Conservation (phyloP, 1,140 invertebrate species). For the Lanistes nyassanus region DNA sequence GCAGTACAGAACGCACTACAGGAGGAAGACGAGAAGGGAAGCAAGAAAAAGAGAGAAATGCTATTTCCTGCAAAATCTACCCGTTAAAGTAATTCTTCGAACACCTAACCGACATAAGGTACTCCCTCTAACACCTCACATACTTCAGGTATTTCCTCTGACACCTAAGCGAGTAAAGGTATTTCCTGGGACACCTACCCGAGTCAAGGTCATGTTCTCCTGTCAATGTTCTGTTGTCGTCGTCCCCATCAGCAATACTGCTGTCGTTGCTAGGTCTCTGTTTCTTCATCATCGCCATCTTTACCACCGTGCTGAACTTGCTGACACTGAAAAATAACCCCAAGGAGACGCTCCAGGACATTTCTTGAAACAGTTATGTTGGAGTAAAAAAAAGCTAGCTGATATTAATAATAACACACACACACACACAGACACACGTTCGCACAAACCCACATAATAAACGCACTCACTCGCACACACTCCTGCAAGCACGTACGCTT, state of each 20-base stretch:
- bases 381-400: background rate
- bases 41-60: no score
- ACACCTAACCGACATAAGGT: no score
- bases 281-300: slow-evolving; percentile 49
- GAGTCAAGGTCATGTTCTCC: slow-evolving; percentile 49
- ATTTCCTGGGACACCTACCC: no score
- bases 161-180: no score
- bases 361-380: no score
- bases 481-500: background rate
- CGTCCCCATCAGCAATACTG: slow-evolving; percentile 29
- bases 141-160: no score
- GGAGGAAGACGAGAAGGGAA: no score
- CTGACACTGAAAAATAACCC: slow-evolving; percentile 27
- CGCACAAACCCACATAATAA: background rate
- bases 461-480: background rate
- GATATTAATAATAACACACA: background rate
- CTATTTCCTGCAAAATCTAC: no score
- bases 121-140: no score
- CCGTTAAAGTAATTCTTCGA: no score
- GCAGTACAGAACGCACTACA: no score
- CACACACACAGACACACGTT: slow-evolving; percentile 2
- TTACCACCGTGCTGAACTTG: slow-evolving; percentile 48
- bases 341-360: no score
- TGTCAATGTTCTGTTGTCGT: slow-evolving; percentile 49
- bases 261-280: slow-evolving; percentile 19